Evolutionary conservation across 1,140 invertebrate genomes (phyloP), one percentile per base, ranked within the genome.

Genomic region (Sycophaga agraensis): DNA sequence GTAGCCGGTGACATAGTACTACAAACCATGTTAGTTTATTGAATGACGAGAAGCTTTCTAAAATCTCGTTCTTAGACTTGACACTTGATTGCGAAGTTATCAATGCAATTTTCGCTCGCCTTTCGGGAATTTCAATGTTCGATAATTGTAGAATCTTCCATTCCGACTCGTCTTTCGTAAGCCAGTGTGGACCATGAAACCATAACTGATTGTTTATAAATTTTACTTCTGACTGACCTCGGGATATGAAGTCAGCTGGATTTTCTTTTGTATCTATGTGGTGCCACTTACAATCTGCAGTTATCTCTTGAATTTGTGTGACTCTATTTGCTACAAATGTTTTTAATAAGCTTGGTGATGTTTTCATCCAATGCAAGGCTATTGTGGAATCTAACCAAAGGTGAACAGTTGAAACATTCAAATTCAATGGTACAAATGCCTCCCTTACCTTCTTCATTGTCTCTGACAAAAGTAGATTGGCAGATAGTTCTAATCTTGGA

Each of bases 241-340:
- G 19, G 4, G 64, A 65, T 24, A 61, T 19, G 2, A 53, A 21
- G 16, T 65, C 64, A 4, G 55, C 73, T 5, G 72, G 74, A 66
- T 79, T 77, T 16, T 68, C 56, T n/a, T 61, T 50, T 2, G 70
- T 64, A 5, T 65, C 65, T 3, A 79, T 70, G 55, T 78, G 70
- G 9, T 37, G 42, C 75, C 75, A 80, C n/a, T n/a, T n/a, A n/a
- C n/a, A n/a, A 21, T 31, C 14, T 1, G 37, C 12, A 5, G 11
- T 17, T 11, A 65, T 21, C 14, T 59, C 49, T 43, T 71, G 73
- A 42, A 83, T 81, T 68, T 77, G 66, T 4, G 61, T 26, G 0
- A 80, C 69, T 24, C 77, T 62, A 63, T 79, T 82, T 2, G 74
- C 75, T 0, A 82, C 76, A 63, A 77, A 83, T 2, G 71, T 74